Evolutionary conservation across 2,888 invertebrate species (phyloP).

Genomic region (Pycnomerus fuliginosus): DNA sequence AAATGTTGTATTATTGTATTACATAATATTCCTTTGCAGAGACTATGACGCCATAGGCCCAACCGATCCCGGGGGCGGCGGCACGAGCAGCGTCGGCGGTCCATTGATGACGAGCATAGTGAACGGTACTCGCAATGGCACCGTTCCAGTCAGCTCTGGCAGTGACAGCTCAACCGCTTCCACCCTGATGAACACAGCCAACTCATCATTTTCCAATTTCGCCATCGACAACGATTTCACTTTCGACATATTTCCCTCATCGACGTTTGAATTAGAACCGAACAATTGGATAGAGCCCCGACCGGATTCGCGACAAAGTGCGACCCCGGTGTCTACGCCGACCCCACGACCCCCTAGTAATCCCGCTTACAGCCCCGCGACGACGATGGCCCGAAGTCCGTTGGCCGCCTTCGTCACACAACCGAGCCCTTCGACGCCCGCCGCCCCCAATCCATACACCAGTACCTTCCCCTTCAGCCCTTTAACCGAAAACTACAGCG

Average conservation of each 20-base stretch:
- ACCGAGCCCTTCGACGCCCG: slow-evolving; percentile 53
- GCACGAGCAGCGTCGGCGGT: slow-evolving; percentile 58
- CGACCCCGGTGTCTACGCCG: slow-evolving; percentile 61
- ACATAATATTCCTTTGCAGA: slow-evolving; percentile 29
- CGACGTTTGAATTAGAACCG: slow-evolving; percentile 56
- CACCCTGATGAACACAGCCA: slow-evolving; percentile 36
- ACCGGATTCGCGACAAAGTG: slow-evolving; percentile 65
- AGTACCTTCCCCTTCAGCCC: slow-evolving; percentile 64
- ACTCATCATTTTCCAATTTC: slow-evolving; percentile 35
- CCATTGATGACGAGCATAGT: slow-evolving; percentile 73
- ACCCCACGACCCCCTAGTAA: slow-evolving; percentile 61
- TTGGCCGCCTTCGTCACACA: slow-evolving; percentile 55
- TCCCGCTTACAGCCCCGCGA: slow-evolving; percentile 41
- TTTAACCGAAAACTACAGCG: slow-evolving; percentile 55
- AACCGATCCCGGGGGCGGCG: slow-evolving; percentile 46
- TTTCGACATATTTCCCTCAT: slow-evolving; percentile 59
- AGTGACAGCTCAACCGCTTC: slow-evolving; percentile 42
- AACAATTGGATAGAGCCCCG: slow-evolving; percentile 49
- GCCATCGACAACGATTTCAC: slow-evolving; percentile 52
- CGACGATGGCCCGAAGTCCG: slow-evolving; percentile 50
- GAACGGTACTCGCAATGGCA: slow-evolving; percentile 60
- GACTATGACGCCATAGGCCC: slow-evolving; percentile 47
- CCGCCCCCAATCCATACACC: slow-evolving; percentile 38
- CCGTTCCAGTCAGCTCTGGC: slow-evolving; percentile 37
- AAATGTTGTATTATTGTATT: not conserved